A percentile compares a stretch with the other conserved stretches of the same genome.
Conservation (phyloP, 2,113 vertebrate species). For the Pelusios castaneus region DNA sequence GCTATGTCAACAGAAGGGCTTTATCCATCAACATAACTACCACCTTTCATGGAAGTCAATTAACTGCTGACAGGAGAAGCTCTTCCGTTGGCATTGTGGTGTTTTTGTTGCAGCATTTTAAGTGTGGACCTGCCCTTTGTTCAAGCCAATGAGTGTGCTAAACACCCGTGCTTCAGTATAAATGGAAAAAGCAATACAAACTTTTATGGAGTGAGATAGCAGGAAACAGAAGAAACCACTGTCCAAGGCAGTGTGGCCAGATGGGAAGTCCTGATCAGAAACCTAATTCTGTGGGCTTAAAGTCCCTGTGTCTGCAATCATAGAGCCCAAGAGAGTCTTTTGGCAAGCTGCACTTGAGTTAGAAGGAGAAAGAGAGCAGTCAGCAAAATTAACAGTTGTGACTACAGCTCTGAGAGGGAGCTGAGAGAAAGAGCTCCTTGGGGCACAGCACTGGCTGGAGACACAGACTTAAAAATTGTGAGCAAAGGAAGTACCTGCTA, state of each 20-base stretch:
- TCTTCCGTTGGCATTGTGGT: background rate
- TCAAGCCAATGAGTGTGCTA: background rate
- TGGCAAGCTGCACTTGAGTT: background rate
- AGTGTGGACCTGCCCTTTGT: fast-evolving
- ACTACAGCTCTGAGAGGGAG: background rate
- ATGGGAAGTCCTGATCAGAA: background rate
- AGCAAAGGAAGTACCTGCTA: background rate
- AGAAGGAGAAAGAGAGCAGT: background rate
- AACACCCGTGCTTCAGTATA: background rate
- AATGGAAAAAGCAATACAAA: background rate
- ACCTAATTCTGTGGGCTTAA: background rate
- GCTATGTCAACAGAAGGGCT: background rate
- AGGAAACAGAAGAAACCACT: fast-evolving
- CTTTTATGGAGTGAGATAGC: background rate
- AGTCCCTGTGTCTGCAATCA: too few species aligned
- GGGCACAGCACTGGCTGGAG: background rate
- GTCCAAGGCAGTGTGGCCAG: background rate
- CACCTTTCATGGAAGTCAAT: too few species aligned
- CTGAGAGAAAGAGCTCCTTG: background rate
- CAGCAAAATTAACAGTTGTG: background rate
- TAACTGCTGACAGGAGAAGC: background rate
- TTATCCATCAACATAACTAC: too few species aligned
- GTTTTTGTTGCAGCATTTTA: background rate
- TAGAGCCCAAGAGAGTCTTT: background rate
- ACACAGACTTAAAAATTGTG: background rate